Evolutionary conservation across 2,888 invertebrate species (phyloP).

Genomic region (Perizoma affinitatum): DNA sequence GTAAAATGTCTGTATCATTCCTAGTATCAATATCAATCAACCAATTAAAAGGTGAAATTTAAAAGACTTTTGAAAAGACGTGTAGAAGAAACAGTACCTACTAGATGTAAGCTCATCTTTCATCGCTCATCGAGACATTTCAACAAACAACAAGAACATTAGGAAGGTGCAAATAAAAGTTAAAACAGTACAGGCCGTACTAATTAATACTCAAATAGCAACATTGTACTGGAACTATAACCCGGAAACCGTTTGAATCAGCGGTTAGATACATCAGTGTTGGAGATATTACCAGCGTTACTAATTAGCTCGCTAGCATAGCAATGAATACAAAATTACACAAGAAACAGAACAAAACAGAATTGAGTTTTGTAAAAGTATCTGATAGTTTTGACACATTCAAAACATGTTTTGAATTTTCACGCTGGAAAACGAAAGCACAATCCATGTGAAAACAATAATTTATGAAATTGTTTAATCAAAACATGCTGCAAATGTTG

Average conservation of each 20-base stretch:
- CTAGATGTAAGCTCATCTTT: slow-evolving; percentile 14
- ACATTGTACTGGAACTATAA: slow-evolving; percentile 49
- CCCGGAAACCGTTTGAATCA: slow-evolving; percentile 44
- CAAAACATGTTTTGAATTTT: no score
- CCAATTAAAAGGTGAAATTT: no score
- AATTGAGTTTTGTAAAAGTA: no score
- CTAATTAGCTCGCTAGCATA: slow-evolving; percentile 20
- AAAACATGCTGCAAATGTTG: slow-evolving; percentile 6
- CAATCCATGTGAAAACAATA: slow-evolving; percentile 6
- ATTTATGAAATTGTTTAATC: slow-evolving; percentile 2
- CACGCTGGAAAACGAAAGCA: slow-evolving; percentile 1
- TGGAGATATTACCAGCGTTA: slow-evolving; percentile 34
- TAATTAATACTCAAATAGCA: slow-evolving; percentile 66
- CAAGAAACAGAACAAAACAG: no score
- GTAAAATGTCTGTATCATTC: no score
- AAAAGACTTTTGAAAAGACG: no score
- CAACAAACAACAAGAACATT: slow-evolving; percentile 18
- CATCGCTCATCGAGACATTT: slow-evolving; percentile 22
- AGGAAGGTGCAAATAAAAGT: slow-evolving; percentile 37
- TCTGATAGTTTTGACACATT: no score
- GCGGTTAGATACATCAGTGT: slow-evolving; percentile 42
- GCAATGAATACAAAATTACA: background rate
- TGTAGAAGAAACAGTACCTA: no score
- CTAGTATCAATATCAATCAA: no score
- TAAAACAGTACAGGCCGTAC: slow-evolving; percentile 54